Conservation (phyloP, 2,888 invertebrate genomes). For the Ophion ellenae region DNA sequence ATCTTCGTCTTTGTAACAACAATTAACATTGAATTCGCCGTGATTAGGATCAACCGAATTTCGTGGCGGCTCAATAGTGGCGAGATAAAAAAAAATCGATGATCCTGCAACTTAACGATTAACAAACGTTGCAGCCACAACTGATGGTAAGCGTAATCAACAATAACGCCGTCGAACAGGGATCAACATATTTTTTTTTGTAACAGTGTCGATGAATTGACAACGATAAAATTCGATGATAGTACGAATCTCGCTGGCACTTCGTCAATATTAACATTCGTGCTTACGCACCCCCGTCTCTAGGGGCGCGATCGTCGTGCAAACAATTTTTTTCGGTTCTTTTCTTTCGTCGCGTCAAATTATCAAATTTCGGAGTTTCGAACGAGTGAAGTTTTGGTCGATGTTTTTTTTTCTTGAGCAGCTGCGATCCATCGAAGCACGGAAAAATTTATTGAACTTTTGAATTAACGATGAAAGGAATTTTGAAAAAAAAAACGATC, state of each 20-base stretch:
- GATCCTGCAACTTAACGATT: conserved; percentile 70
- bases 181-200: conserved; percentile 15
- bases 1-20: conserved; percentile 55
- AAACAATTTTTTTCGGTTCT: background rate
- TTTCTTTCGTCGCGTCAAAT: conserved; percentile 27
- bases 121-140: conserved; percentile 69
- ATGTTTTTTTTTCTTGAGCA: background rate
- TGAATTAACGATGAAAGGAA: background rate
- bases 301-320: background rate
- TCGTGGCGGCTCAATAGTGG: conserved; percentile 23
- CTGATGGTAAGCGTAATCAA: conserved; percentile 34
- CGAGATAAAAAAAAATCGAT: conserved; percentile 67
- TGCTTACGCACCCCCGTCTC: conserved; percentile 10
- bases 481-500: background rate
- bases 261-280: conserved; percentile 37
- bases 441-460: background rate
- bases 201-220: conserved; percentile 29
- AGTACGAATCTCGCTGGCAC: conserved; percentile 22
- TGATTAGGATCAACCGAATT: conserved; percentile 16
- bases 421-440: conserved; percentile 53
- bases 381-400: conserved; percentile 16
- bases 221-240: conserved; percentile 6
- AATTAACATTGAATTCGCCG: conserved; percentile 25
- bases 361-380: conserved; percentile 36
- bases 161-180: conserved; percentile 48